Percentiles rank a stretch among this genome's conserved stretches.
These are phyloP conservation scores for Paguma larvata DNA, from an alignment of 2,797 vertebrate species.

Conservation along the genomic window DNA sequence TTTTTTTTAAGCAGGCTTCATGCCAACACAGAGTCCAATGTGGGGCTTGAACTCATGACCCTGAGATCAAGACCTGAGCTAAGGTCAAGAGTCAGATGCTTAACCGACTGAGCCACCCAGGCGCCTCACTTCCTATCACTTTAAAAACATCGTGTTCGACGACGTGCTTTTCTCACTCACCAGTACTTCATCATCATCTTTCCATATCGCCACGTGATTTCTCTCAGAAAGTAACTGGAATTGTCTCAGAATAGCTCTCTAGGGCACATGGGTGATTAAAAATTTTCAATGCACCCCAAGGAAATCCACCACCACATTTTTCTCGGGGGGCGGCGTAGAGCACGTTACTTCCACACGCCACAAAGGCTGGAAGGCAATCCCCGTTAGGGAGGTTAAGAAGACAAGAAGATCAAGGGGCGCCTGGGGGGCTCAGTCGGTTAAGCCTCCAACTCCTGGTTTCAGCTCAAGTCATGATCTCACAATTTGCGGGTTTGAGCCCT, in stretches of 20 bases:
- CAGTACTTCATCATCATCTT: accelerated
- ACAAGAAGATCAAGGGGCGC: too few relatives aligned
- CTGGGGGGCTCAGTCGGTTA: too few relatives aligned
- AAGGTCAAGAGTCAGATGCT: too few relatives aligned
- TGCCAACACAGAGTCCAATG: too few relatives aligned
- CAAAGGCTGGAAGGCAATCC: not conserved
- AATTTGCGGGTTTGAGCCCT: too few relatives aligned
- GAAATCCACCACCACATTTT: accelerated
- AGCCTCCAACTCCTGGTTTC: too few relatives aligned
- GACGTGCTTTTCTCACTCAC: not conserved
- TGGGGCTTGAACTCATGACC: too few relatives aligned
- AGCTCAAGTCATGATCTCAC: too few relatives aligned
- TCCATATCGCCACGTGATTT: not conserved
- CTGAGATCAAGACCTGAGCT: too few relatives aligned
- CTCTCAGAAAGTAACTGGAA: not conserved
- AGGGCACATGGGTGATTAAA: not conserved
- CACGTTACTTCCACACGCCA: accelerated
- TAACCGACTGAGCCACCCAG: too few relatives aligned
- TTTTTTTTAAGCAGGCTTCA: not conserved
- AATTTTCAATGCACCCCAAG: accelerated
- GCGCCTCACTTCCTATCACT: accelerated
- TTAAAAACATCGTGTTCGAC: not conserved
- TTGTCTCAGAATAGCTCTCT: too few relatives aligned
- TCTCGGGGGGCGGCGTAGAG: not conserved
- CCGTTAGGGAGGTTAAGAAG: not conserved